Conservation (phyloP, 2,113 vertebrate genomes). For the Pandion haliaetus region DNA sequence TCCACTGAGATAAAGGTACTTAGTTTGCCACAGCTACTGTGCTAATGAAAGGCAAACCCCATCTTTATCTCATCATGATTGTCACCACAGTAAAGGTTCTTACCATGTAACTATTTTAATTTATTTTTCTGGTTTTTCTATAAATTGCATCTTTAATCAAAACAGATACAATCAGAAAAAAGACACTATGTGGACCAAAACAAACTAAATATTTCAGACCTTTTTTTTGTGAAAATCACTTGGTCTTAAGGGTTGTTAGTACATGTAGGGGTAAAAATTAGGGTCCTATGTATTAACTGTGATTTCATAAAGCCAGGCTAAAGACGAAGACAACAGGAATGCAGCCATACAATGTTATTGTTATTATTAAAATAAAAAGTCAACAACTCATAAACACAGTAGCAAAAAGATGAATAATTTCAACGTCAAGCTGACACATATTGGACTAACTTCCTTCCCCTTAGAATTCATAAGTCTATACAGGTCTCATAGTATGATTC, state of each 20-base stretch:
- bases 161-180: not conserved
- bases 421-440: not conserved
- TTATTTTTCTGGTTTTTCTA: not conserved
- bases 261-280: not conserved
- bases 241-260: not conserved
- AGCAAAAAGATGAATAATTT: not conserved
- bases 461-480: conserved; percentile 20
- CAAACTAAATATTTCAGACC: not conserved
- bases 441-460: not conserved
- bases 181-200: not conserved
- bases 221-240: not conserved
- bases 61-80: not conserved
- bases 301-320: not conserved
- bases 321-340: not conserved
- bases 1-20: not conserved
- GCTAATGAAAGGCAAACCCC: not conserved
- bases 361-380: not conserved
- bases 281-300: not conserved
- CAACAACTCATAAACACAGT: not conserved
- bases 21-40: not conserved
- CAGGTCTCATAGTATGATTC: conserved; percentile 27
- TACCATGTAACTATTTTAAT: not conserved
- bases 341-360: not conserved
- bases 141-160: not conserved
- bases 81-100: not conserved